These are phyloP conservation scores for Staurois parvus DNA, from an alignment of 2,797 vertebrate genomes.

Conservation along the genomic window DNA sequence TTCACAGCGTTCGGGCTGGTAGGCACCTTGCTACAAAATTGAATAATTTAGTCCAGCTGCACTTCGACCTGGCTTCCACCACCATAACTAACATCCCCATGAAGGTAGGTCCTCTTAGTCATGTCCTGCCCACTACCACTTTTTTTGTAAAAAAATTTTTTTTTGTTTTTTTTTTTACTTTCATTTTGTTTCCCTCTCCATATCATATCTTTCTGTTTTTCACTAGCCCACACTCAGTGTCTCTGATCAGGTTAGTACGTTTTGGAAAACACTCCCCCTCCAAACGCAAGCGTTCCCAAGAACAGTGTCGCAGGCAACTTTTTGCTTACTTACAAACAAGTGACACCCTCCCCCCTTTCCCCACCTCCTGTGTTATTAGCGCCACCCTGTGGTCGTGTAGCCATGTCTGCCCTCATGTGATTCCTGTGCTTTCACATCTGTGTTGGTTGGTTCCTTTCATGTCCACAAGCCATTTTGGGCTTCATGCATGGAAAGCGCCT, in stretches of 20 bases:
- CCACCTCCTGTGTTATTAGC: slow-evolving; percentile 3
- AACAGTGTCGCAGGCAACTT: slow-evolving; percentile 1
- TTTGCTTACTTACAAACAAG: not conserved
- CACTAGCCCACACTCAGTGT: slow-evolving; percentile 99
- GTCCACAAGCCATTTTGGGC: not conserved
- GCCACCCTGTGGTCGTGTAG: slow-evolving; percentile 39
- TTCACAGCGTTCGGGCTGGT: slow-evolving; percentile 96
- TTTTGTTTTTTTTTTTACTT: slow-evolving; percentile 74
- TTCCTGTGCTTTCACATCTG: slow-evolving; percentile 30
- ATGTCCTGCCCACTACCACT: not conserved
- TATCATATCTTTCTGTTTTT: slow-evolving; percentile 96
- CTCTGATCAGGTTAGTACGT: slow-evolving; percentile 99
- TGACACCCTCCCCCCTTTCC: not conserved
- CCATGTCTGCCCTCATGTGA: slow-evolving; percentile 29
- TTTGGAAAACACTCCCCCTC: slow-evolving; percentile 71
- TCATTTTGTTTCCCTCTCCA: slow-evolving; percentile 91
- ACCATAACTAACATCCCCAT: slow-evolving; percentile 99
- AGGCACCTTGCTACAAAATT: slow-evolving; percentile 93
- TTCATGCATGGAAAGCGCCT: no score
- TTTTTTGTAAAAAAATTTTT: not conserved
- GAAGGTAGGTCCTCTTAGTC: slow-evolving; percentile 83
- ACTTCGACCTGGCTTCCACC: slow-evolving; percentile 97
- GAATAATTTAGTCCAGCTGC: slow-evolving; percentile 95
- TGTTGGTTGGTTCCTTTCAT: slow-evolving; percentile 14
- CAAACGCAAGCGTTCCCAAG: not conserved